Evolutionary conservation across 2,888 invertebrate genomes (phyloP), one percentile per base, ranked within the genome.

Genomic region (Torymus auratus): DNA sequence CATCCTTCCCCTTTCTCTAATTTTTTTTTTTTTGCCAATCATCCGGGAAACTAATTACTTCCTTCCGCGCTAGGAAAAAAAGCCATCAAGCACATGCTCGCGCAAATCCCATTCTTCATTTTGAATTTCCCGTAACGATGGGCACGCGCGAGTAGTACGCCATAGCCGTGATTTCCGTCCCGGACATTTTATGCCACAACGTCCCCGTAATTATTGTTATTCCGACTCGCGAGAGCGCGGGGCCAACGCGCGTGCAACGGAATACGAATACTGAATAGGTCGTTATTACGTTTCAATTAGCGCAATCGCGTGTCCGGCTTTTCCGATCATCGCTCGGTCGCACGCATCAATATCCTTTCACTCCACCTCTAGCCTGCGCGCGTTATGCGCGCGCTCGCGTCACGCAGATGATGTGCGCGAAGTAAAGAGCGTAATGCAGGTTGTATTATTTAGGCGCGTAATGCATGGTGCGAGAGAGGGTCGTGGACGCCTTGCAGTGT

Each of bases 261-360:
- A 68, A 64, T 60, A 55, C 60, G 72, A 81, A 77, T 81, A 60
- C 74, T 82, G 78, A 82, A 82, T 82, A 68, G 82, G 65, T 82
- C 82, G 82, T 82, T 82, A 82, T 82, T 82, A 79, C 82, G 78
- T 79, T 82, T 79, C 79, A 82, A 82, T 79, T 82, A 79, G 79
- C 70, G 72, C 67, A 73, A 73, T 81, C 73, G 52, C 68, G 15
- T 77, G 75, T 75, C 70, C 70, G 61, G 76, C 67, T 80, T 80
- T 76, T 60, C 70, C 69, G 76, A 76, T 72, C 20, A 75, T 80
- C 73, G 73, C 5, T 58, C 61, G 28, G 10, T 15, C 41, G 10
- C 14, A 17, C 53, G 23, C 78, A 72, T 67, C 71, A 60, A 78
- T 72, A 52, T 28, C 61, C 67, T 41, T 69, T 70, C 70, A 55